phyloP scores from a whole-genome alignment of 2,797 vertebrate species.

The Erethizon dorsatum region DNA sequence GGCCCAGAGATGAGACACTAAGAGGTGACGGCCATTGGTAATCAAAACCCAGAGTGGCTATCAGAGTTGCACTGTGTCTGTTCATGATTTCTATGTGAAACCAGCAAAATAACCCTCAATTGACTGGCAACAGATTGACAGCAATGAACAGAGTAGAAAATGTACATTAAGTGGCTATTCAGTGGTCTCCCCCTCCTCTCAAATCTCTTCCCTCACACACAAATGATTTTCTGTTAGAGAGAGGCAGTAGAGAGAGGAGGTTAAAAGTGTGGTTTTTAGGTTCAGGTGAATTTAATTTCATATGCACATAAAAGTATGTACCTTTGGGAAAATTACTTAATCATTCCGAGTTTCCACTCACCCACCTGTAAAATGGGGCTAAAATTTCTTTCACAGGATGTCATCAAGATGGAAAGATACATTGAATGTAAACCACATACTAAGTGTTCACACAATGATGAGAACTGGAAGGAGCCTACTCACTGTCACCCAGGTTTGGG shows the following conservation, averaged over 20 bases:
- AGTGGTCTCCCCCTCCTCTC: background rate
- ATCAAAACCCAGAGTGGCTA: background rate
- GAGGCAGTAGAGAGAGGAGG: background rate
- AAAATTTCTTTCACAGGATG: background rate
- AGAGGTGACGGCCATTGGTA: background rate
- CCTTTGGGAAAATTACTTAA: slow-evolving; percentile 1
- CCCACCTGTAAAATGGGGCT: background rate
- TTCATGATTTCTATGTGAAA: background rate
- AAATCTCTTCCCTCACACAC: background rate
- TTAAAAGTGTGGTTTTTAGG: background rate
- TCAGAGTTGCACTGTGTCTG: background rate
- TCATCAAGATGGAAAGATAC: background rate
- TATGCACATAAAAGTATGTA: background rate
- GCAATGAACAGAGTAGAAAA: slow-evolving; percentile 1
- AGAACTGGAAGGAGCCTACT: background rate
- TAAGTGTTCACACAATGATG: background rate
- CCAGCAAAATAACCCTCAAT: background rate
- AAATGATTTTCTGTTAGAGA: background rate
- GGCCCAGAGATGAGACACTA: background rate
- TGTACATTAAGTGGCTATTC: background rate
- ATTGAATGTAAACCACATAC: background rate
- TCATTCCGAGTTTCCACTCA: background rate
- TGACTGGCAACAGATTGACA: background rate
- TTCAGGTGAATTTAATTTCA: background rate
- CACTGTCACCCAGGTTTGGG: background rate